Percentiles rank a stretch among this genome's conserved stretches.
phyloP scores from a whole-genome alignment of 2,113 vertebrate species.

The Ptychochromis oligacanthus region DNA sequence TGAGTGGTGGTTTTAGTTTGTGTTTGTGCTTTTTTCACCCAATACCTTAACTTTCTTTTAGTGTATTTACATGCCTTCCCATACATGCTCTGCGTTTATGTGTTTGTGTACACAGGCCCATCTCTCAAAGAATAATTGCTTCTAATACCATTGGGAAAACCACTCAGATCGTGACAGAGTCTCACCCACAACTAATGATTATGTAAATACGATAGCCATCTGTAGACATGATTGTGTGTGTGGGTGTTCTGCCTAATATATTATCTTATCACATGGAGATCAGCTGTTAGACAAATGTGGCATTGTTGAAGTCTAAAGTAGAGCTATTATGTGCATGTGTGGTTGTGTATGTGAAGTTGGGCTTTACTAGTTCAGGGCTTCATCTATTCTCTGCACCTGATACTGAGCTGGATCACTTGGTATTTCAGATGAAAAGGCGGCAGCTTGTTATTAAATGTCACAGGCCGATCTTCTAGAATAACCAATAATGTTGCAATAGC shows the following conservation, averaged over 20 bases:
- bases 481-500: slow-evolving; percentile 57
- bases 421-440: slow-evolving; percentile 52
- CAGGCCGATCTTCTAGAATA: slow-evolving; percentile 67
- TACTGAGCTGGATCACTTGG: slow-evolving; percentile 52
- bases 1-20: not conserved
- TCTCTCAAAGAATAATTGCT: slow-evolving; percentile 47
- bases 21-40: not conserved
- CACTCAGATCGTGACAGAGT: slow-evolving; percentile 56
- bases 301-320: slow-evolving; percentile 56
- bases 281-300: slow-evolving; percentile 65
- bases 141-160: slow-evolving; percentile 32
- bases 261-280: slow-evolving; percentile 64
- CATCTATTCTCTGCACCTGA: slow-evolving; percentile 53
- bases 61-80: not conserved
- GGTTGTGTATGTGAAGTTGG: slow-evolving; percentile 30
- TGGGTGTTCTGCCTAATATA: slow-evolving; percentile 45
- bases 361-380: slow-evolving; percentile 47
- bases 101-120: not conserved
- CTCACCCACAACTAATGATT: slow-evolving; percentile 61
- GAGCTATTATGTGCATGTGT: slow-evolving; percentile 9
- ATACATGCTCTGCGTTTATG: not conserved
- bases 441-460: slow-evolving; percentile 69
- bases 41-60: not conserved
- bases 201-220: slow-evolving; percentile 69
- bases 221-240: slow-evolving; percentile 35